Conservation (phyloP, 2,797 vertebrate genomes). For the Pampus argenteus region DNA sequence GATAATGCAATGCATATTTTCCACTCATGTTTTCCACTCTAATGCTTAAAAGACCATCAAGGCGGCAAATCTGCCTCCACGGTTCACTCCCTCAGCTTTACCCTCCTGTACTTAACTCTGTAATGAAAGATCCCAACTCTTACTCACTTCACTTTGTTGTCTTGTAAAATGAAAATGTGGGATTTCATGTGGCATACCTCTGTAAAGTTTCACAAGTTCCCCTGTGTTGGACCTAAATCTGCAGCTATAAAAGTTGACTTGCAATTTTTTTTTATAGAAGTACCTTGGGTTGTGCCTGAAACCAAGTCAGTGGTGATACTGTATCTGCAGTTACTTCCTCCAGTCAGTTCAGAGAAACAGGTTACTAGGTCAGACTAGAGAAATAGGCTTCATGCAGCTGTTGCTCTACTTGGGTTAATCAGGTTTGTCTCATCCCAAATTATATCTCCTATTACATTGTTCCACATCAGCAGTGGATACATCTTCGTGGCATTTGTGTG, state of each 20-base stretch:
- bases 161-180: slow-evolving; percentile 64
- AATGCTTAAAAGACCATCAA: slow-evolving; percentile 64
- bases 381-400: slow-evolving; percentile 34
- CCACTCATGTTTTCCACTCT: slow-evolving; percentile 65
- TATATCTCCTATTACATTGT: slow-evolving; percentile 40
- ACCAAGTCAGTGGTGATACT: slow-evolving; percentile 1
- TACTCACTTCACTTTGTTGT: slow-evolving; percentile 59
- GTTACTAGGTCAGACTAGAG: slow-evolving; percentile 68
- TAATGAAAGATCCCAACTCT: slow-evolving; percentile 63
- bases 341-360: slow-evolving; percentile 44
- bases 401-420: slow-evolving; percentile 45
- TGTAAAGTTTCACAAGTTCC: slow-evolving; percentile 48
- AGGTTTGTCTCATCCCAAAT: slow-evolving; percentile 41
- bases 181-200: slow-evolving; percentile 54
- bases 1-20: slow-evolving; percentile 75
- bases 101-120: slow-evolving; percentile 42
- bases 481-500: slow-evolving; percentile 19
- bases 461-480: slow-evolving; percentile 47
- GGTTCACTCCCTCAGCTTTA: slow-evolving; percentile 57
- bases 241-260: slow-evolving; percentile 38
- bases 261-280: slow-evolving; percentile 18
- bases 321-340: slow-evolving; percentile 2
- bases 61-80: slow-evolving; percentile 43
- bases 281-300: slow-evolving; percentile 21
- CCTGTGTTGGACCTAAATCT: slow-evolving; percentile 39